A percentile compares a stretch with the other conserved stretches of the same genome.
phyloP scores from a whole-genome alignment of 1,140 invertebrate species.

The Vanessa atalanta region DNA sequence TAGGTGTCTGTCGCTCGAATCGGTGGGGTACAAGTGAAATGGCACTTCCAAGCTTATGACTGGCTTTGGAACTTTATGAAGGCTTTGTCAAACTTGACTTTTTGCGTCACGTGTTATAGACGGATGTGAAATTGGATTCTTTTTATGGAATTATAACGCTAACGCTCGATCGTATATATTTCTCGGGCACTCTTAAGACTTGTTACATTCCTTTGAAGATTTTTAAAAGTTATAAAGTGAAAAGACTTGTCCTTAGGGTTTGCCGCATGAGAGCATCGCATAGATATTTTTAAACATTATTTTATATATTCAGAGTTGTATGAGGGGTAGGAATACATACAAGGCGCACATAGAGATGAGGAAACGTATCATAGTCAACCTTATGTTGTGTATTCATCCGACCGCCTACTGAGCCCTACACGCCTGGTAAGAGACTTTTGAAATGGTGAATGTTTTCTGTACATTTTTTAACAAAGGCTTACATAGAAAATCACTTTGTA shows the following conservation, averaged over 20 bases:
- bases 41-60: slow-evolving; percentile 71
- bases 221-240: slow-evolving; percentile 10
- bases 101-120: slow-evolving; percentile 73
- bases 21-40: slow-evolving; percentile 48
- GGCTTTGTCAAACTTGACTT: slow-evolving; percentile 66
- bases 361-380: slow-evolving; percentile 58
- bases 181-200: slow-evolving; percentile 11
- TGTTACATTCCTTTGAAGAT: slow-evolving; percentile 10
- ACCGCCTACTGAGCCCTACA: slow-evolving; percentile 54
- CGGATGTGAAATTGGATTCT: slow-evolving; percentile 77
- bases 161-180: slow-evolving; percentile 36
- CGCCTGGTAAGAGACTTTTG: slow-evolving; percentile 55
- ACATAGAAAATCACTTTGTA: slow-evolving; percentile 5
- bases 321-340: slow-evolving; percentile 43
- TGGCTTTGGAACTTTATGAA: slow-evolving; percentile 75
- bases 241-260: slow-evolving; percentile 27
- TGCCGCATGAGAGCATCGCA: slow-evolving; percentile 28
- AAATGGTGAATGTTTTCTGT: slow-evolving; percentile 48
- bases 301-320: slow-evolving; percentile 11
- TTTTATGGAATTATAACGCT: slow-evolving; percentile 61
- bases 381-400: slow-evolving; percentile 60
- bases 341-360: slow-evolving; percentile 58
- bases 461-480: slow-evolving; percentile 8
- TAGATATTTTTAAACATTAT: slow-evolving; percentile 26
- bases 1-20: slow-evolving; percentile 63